These are phyloP conservation scores for Ecdyonurus torrentis DNA, from an alignment of 2,888 invertebrate genomes.

Conservation along the genomic window DNA sequence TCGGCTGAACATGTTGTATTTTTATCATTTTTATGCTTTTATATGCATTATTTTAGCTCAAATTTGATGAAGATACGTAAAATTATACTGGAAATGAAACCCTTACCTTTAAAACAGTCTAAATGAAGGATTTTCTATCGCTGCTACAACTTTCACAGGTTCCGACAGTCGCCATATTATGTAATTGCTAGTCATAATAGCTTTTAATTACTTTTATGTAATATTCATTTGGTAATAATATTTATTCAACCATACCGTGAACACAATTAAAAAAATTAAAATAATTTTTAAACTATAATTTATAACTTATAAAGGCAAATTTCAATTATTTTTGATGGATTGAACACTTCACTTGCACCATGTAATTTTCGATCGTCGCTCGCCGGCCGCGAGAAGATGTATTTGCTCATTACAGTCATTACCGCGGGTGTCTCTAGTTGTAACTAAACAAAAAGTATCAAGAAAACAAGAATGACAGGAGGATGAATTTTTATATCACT, in stretches of 20 bases:
- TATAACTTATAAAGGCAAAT: no score
- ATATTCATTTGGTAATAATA: neutral
- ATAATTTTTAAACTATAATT: no score
- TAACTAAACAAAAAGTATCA: neutral
- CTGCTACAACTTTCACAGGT: neutral
- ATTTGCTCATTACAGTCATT: no score
- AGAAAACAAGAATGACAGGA: neutral
- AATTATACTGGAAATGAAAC: neutral
- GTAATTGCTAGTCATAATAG: slow-evolving; percentile 3
- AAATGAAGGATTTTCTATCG: neutral
- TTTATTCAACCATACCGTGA: no score
- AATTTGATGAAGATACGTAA: neutral
- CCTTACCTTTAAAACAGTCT: neutral
- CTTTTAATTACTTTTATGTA: slow-evolving; percentile 2
- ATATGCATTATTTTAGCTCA: neutral
- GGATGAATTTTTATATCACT: neutral
- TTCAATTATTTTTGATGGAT: neutral
- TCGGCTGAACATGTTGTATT: neutral
- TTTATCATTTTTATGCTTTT: neutral
- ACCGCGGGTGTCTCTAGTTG: neutral
- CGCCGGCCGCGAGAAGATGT: neutral
- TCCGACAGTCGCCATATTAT: slow-evolving; percentile 2
- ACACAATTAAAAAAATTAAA: no score
- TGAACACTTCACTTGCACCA: neutral
- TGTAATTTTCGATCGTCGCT: neutral